Evolutionary conservation across 2,888 invertebrate species (phyloP).

Genomic region (Epicampocera succincta): DNA sequence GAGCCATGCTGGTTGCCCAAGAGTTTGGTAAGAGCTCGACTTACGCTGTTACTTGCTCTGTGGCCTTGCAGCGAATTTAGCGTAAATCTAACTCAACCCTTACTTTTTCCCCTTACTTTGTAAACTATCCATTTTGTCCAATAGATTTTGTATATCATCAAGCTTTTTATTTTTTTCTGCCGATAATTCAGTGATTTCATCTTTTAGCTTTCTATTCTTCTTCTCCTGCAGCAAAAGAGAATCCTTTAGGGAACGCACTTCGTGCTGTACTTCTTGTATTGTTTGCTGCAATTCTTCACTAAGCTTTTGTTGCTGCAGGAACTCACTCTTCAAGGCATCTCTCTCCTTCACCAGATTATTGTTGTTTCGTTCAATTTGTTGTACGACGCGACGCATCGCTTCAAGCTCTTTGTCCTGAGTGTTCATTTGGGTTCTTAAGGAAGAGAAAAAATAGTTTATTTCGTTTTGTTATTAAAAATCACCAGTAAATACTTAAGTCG

Average conservation of each 20-base stretch:
- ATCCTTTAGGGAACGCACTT: slow-evolving; percentile 78
- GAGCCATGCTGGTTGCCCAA: too few relatives aligned
- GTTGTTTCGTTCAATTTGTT: slow-evolving; percentile 77
- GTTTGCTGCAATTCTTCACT: slow-evolving; percentile 73
- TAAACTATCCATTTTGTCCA: slow-evolving; percentile 78
- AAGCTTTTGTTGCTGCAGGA: slow-evolving; percentile 75
- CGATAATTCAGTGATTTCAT: slow-evolving; percentile 75
- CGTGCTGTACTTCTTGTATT: slow-evolving; percentile 78
- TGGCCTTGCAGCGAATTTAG: too few relatives aligned
- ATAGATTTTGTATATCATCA: slow-evolving; percentile 79
- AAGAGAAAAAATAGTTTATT: too few relatives aligned
- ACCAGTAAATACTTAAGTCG: slow-evolving; percentile 74
- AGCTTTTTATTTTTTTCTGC: slow-evolving; percentile 78
- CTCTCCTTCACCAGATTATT: slow-evolving; percentile 79
- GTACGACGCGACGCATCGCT: slow-evolving; percentile 78
- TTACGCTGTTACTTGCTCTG: not conserved
- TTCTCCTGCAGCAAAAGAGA: slow-evolving; percentile 75
- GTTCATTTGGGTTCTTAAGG: slow-evolving; percentile 75
- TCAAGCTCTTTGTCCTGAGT: slow-evolving; percentile 79
- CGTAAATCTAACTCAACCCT: too few relatives aligned
- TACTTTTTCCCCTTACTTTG: slow-evolving; percentile 75
- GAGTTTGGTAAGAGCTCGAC: not conserved
- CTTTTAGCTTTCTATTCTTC: slow-evolving; percentile 76
- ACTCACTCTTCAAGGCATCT: slow-evolving; percentile 77
- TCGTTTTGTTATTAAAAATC: too few relatives aligned